Base-by-base conservation (phyloP, 1,140 invertebrate species). In the Caenorhabditis latens region DNA sequence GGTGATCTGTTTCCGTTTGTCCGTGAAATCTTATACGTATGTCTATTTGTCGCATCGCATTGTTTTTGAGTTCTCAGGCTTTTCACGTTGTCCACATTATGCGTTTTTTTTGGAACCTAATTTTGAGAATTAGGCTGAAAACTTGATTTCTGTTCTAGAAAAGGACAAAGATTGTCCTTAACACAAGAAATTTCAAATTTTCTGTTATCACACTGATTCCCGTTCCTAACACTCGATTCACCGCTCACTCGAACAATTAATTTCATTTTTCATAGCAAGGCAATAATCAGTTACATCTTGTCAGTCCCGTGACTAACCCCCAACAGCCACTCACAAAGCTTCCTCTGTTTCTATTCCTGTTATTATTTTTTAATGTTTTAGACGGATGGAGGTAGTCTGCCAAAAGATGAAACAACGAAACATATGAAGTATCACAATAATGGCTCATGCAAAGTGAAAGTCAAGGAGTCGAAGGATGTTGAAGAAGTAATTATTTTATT, bases 401-500 rank as follows among this genome's bases (percentile, higher is more conserved):
- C 84, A 8, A 65, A 67, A 21, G 84, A 84, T 67, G 61, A 61
- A 43, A 84, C 61, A 13, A 84, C 84, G n/a, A 84, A 84, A 48
- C 46, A 84, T 21, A 84, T 84, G 84, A 84, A 84, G 21, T 84
- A 84, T 67, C 57, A 61, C 16, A 63, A 65, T 50, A 65, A 63
- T 61, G 84, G 24, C 8, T 79, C 71, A 11, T 79, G 71, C 40
- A 84, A 61, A 21, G 86, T 84, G 83, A 87, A 58, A 63, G 75
- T 83, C 32, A 84, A 87, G 24, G 40, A 83, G 6, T 3, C 42
- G 57, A 65, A 84, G 50, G 61, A 84, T n/a, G 86, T 84, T 63
- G 63, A 84, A 50, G 86, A 84, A 63, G 83, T 84, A 83, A 84
- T 55, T 5, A 13, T 84, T 87, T 71, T 50, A n/a, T 84, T 8